Conservation (phyloP, 2,797 vertebrate genomes). For the Cyprinodon diabolis region DNA sequence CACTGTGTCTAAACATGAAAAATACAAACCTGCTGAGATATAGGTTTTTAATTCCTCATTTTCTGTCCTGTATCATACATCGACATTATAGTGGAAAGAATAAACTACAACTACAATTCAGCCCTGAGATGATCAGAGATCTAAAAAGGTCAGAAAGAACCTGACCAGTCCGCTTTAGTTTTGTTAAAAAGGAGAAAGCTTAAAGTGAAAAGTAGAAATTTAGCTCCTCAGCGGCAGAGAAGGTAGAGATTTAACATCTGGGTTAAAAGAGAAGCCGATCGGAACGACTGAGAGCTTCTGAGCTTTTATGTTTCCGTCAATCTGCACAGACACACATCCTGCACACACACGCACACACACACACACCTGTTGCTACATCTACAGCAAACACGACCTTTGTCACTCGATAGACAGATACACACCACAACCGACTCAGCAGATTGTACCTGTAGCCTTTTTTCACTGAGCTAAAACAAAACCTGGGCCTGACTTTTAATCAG, state of each 20-base stretch:
- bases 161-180: too few species aligned
- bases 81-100: too few species aligned
- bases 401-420: constrained; percentile 7
- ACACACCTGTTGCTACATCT: constrained; percentile 31
- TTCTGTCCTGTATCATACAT: too few species aligned
- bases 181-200: not conserved
- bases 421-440: not conserved
- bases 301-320: constrained; percentile 25
- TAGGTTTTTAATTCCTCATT: too few species aligned
- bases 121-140: too few species aligned
- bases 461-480: not conserved
- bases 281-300: not conserved
- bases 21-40: too few species aligned
- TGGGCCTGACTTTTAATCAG: not conserved
- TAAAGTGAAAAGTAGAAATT: not conserved
- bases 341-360: constrained; percentile 10
- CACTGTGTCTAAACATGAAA: too few species aligned
- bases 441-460: not conserved
- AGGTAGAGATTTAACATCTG: not conserved
- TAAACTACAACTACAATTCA: too few species aligned
- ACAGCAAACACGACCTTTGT: constrained; percentile 67
- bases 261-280: not conserved
- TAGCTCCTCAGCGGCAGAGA: too few species aligned
- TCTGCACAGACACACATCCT: constrained; percentile 36
- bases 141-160: not conserved